Percentiles rank a stretch among this genome's conserved stretches.
Evolutionary conservation across 1,140 invertebrate species (phyloP).

Genomic region (Hermetia illucens): DNA sequence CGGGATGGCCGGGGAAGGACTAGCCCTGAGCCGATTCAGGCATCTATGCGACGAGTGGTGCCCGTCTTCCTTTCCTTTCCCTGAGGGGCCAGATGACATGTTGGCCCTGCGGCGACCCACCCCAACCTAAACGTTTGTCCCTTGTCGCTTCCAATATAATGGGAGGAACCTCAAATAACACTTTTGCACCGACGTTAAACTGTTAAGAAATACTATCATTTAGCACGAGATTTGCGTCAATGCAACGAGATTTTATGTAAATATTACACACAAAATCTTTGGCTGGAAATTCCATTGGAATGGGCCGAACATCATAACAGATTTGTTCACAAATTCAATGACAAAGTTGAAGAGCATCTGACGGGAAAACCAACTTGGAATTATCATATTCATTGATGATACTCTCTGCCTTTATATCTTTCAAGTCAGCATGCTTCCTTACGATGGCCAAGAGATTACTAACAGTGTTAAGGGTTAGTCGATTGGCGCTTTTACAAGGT

Average conservation of each 20-base stretch:
- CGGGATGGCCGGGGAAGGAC: too few relatives aligned
- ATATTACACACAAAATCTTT: conserved; percentile 55
- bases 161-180: too few relatives aligned
- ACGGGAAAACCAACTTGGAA: conserved; percentile 62
- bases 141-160: too few relatives aligned
- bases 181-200: too few relatives aligned
- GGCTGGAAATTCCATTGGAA: conserved; percentile 49
- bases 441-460: conserved; percentile 55
- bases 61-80: too few relatives aligned
- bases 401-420: conserved; percentile 40
- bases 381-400: conserved; percentile 73
- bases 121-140: too few relatives aligned
- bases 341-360: conserved; percentile 59
- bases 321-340: conserved; percentile 91
- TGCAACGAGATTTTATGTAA: conserved; percentile 75
- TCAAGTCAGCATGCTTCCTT: conserved; percentile 28
- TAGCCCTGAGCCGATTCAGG: too few relatives aligned
- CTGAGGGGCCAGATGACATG: too few relatives aligned
- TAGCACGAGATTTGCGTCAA: conserved; percentile 80
- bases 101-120: too few relatives aligned
- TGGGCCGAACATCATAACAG: conserved; percentile 56
- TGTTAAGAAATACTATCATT: too few relatives aligned
- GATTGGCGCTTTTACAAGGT: conserved; percentile 97
- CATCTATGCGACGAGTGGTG: too few relatives aligned
- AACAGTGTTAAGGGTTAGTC: conserved; percentile 64